A percentile compares a stretch with the other conserved stretches of the same genome.
These are phyloP conservation scores for Pectinophora gossypiella DNA, from an alignment of 1,140 invertebrate genomes.

Conservation along the genomic window DNA sequence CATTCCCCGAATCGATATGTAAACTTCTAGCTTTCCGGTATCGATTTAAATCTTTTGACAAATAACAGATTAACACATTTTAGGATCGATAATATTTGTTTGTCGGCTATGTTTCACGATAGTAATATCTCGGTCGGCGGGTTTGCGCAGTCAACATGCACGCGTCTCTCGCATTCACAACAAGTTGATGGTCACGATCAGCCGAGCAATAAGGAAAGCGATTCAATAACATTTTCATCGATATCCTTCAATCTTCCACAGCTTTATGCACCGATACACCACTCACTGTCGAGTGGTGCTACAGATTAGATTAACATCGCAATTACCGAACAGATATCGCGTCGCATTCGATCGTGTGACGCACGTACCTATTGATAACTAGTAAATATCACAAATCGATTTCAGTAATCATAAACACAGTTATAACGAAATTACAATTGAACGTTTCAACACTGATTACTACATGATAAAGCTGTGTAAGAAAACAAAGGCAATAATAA, in stretches of 20 bases:
- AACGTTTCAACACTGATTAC: not conserved
- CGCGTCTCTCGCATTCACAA: constrained; percentile 45
- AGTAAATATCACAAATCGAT: constrained; percentile 1
- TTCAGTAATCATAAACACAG: not conserved
- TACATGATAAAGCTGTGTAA: constrained; percentile 1
- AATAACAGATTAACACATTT: too few relatives aligned
- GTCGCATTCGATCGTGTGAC: not conserved
- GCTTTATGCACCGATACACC: constrained; percentile 13
- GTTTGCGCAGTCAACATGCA: constrained; percentile 51
- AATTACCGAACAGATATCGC: not conserved
- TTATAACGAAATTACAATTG: not conserved
- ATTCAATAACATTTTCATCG: constrained; percentile 11
- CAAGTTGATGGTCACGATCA: constrained; percentile 52
- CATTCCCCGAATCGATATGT: too few relatives aligned
- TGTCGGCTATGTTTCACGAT: too few relatives aligned
- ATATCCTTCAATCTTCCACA: constrained; percentile 17
- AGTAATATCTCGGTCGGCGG: constrained; percentile 46
- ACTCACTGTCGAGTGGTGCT: not conserved
- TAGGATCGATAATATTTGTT: too few relatives aligned
- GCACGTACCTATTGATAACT: too few relatives aligned
- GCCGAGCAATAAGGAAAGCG: constrained; percentile 61
- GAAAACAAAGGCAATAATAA: not conserved
- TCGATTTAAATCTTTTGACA: too few relatives aligned
- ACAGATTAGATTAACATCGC: constrained; percentile 11
- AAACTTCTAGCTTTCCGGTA: too few relatives aligned